A percentile compares a stretch with the other conserved stretches of the same genome.
phyloP scores from a whole-genome alignment of 1,140 invertebrate genomes.

The Tetramorium simillimum region DNA sequence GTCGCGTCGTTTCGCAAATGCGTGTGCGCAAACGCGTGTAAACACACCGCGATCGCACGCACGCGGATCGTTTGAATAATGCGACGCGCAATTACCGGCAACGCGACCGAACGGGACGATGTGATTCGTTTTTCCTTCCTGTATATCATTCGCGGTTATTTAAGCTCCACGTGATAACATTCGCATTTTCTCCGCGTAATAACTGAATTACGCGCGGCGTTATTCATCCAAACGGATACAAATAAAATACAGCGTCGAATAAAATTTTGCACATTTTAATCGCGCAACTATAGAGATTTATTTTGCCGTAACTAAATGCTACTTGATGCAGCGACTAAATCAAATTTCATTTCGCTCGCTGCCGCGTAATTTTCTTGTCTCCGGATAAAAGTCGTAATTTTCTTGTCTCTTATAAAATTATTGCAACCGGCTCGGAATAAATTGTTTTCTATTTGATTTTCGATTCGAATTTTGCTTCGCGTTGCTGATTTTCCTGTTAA shows the following conservation, averaged over 20 bases:
- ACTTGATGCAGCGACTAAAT: background rate
- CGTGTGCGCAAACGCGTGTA: conserved; percentile 71
- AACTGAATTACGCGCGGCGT: conserved; percentile 35
- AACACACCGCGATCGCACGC: conserved; percentile 61
- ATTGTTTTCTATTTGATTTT: background rate
- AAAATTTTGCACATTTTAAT: conserved; percentile 12
- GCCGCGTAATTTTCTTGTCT: background rate
- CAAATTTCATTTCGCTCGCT: background rate
- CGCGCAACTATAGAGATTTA: background rate
- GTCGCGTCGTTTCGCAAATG: conserved; percentile 49
- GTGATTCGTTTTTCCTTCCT: conserved; percentile 67
- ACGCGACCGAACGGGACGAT: conserved; percentile 58
- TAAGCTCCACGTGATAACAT: conserved; percentile 45
- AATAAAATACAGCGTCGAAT: conserved; percentile 23
- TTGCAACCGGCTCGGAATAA: background rate
- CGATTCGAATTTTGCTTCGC: no score
- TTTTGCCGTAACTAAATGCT: background rate
- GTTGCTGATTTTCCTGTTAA: background rate
- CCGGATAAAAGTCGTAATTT: background rate
- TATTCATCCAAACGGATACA: conserved; percentile 22
- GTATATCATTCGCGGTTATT: conserved; percentile 58
- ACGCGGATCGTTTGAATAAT: conserved; percentile 72
- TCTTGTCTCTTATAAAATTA: background rate
- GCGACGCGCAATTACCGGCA: conserved; percentile 71
- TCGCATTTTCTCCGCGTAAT: conserved; percentile 21